These are phyloP conservation scores for Eudyptes chrysolophus DNA, from an alignment of 2,113 vertebrate genomes.

Conservation along the genomic window DNA sequence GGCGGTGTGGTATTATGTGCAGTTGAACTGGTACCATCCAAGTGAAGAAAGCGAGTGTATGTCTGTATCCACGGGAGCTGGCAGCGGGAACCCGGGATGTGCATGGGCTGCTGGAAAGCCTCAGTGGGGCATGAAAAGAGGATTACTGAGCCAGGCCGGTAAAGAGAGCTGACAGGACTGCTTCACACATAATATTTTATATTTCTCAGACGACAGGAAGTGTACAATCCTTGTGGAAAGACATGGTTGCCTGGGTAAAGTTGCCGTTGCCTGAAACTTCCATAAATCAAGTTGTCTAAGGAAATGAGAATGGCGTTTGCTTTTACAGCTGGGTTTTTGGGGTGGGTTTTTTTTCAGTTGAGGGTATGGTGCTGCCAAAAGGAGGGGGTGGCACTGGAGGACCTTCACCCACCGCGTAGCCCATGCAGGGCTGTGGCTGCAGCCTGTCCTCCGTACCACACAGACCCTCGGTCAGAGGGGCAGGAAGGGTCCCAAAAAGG, in stretches of 20 bases:
- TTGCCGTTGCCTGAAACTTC: background rate
- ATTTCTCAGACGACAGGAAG: background rate
- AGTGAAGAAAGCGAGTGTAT: background rate
- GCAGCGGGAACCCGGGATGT: background rate
- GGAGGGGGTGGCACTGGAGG: too few relatives aligned
- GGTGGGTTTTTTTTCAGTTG: background rate
- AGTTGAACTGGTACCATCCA: background rate
- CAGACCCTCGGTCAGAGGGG: accelerated
- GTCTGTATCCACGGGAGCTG: background rate
- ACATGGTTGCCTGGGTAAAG: background rate
- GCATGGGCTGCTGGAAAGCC: background rate
- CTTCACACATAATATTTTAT: background rate
- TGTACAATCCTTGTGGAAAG: background rate
- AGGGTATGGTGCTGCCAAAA: background rate
- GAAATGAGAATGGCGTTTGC: accelerated
- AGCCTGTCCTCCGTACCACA: background rate
- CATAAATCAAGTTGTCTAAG: background rate
- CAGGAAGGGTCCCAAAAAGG: background rate
- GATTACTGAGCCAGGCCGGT: background rate
- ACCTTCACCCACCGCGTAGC: accelerated
- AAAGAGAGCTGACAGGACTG: background rate
- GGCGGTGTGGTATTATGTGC: background rate
- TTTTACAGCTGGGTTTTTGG: accelerated
- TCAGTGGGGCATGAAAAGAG: background rate
- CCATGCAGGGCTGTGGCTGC: accelerated